Evolutionary conservation across 2,888 invertebrate species (phyloP).

Genomic region (Mimumesa dahlbomi): DNA sequence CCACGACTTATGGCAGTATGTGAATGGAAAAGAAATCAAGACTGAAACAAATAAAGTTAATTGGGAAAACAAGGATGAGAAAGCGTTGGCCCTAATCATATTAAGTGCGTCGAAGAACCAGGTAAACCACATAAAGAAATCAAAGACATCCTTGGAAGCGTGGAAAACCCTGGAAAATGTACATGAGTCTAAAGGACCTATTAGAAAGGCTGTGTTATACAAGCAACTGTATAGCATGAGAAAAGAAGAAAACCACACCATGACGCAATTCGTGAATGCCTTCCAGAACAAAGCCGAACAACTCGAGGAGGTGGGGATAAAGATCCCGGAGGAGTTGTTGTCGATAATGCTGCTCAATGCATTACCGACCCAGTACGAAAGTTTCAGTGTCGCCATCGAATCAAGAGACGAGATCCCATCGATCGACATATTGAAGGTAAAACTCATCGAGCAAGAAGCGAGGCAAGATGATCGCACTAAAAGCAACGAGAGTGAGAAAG

Average conservation of each 20-base stretch:
- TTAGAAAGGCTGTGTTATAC: not conserved
- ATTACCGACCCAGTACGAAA: conserved; percentile 6
- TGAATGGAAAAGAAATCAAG: not conserved
- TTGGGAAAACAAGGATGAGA: conserved; percentile 2
- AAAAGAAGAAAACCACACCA: not conserved
- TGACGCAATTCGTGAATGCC: not conserved
- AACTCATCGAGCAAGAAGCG: not conserved
- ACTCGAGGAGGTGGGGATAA: too few species aligned
- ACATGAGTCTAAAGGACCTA: conserved; percentile 1
- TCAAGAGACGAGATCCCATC: not conserved
- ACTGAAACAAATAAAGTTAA: not conserved
- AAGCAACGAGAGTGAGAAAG: too few species aligned
- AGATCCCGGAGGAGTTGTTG: conserved; percentile 14
- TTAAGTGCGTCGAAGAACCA: conserved; percentile 23
- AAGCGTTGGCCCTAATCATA: conserved; percentile 37
- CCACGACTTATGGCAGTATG: conserved; percentile 1
- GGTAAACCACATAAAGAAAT: conserved; percentile 1
- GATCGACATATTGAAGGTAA: not conserved
- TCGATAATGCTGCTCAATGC: conserved; percentile 26
- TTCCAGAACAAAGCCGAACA: not conserved
- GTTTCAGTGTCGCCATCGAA: not conserved
- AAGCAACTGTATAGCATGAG: not conserved
- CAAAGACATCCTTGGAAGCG: not conserved
- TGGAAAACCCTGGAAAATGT: not conserved
- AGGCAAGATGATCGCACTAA: not conserved